Base-by-base conservation (phyloP, 2,113 vertebrate species). In the Macrotus californicus region DNA sequence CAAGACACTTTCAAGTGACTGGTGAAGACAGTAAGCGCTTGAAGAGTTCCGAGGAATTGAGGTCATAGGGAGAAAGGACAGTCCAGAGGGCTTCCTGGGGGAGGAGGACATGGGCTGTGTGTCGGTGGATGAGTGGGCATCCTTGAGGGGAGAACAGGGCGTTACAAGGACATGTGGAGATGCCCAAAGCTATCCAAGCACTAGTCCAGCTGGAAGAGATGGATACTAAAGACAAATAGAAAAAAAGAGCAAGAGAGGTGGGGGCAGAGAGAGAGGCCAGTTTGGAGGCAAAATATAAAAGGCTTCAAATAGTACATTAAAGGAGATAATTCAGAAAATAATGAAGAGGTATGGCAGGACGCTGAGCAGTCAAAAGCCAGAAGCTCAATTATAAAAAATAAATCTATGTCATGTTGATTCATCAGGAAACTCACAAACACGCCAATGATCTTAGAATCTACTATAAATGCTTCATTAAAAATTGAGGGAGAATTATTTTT, bases 161-260 rank as follows among this genome's bases (percentile, higher is more conserved):
- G 12, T 75, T 67, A 56, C 0, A 69, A 79, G 18, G 26, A 26
- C 14, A 8, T 13, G 10, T 8, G 18, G 46, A 34, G 36, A 89
- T 5, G 39, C 31, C 61, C 52, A 66, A 26, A 52, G 85, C 29
- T 67, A 8, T 54, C 10, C 15, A n/a, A 54, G 46, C 26, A 73
- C 41, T 16, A 13, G 34, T 7, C 12, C 1, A 73, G 61, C 36
- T 41, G 59, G 16, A 24, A n/a, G 2, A 16, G 48, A 76, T 9
- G 11, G 9, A 52, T 46, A 52, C 6, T 85, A 39, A 29, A 6
- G 48, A 61, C 15, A 72, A 18, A 50, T 10, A 86, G n/a, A 70
- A 13, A 7, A 3, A 14, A 3, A 66, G 26, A 36, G 19, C 7
- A 0, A 41, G 14, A 43, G 11, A 3, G 4, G 22, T 24, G 3